A percentile compares a stretch with the other conserved stretches of the same genome.
phyloP scores from a whole-genome alignment of 2,888 invertebrate species.

The Hermaeophaga mercurialis region DNA sequence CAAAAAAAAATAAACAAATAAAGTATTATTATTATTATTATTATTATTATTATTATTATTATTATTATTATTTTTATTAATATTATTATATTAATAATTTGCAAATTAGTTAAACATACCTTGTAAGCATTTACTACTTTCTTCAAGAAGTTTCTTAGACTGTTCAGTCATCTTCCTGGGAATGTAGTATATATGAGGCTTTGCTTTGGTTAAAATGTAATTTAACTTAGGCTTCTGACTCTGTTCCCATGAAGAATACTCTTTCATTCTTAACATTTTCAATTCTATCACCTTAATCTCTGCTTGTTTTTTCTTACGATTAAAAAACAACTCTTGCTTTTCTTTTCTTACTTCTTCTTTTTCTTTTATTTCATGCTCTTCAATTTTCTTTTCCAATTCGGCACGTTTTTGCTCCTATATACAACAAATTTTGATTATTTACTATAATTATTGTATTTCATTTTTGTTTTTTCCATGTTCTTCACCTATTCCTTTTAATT shows the following conservation, averaged over 20 bases:
- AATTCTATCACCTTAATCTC: conserved; percentile 88
- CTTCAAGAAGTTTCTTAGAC: conserved; percentile 68
- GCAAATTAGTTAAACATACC: no score
- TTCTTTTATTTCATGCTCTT: conserved; percentile 87
- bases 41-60: no score
- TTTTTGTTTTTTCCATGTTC: no score
- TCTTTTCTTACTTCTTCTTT: conserved; percentile 84
- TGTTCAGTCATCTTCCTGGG: conserved; percentile 79
- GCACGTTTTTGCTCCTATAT: conserved; percentile 77
- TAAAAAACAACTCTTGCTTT: conserved; percentile 81
- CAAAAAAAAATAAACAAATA: no score
- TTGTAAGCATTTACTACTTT: conserved; percentile 68
- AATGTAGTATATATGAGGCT: conserved; percentile 86
- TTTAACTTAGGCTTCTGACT: conserved; percentile 76
- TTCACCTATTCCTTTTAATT: no score
- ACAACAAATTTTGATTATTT: no score
- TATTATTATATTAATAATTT: no score
- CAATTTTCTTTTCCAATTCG: conserved; percentile 91
- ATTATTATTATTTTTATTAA: no score
- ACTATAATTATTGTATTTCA: no score
- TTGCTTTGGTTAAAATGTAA: conserved; percentile 85
- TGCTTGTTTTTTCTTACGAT: conserved; percentile 84
- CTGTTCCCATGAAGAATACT: conserved; percentile 87
- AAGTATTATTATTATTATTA: no score
- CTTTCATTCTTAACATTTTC: conserved; percentile 86